A percentile compares a stretch with the other conserved stretches of the same genome.
phyloP scores from a whole-genome alignment of 2,113 vertebrate species.

The Pandion haliaetus region DNA sequence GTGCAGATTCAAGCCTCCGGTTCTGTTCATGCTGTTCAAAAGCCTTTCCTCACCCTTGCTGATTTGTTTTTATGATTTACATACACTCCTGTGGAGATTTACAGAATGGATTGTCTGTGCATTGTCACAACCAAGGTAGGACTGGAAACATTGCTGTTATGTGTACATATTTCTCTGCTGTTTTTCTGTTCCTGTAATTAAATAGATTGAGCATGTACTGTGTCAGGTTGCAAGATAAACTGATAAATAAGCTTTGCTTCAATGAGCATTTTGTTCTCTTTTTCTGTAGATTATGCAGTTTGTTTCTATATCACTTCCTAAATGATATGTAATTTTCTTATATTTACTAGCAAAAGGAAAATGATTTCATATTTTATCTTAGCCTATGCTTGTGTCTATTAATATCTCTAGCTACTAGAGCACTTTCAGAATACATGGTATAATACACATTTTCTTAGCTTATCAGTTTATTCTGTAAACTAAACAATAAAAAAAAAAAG shows the following conservation, averaged over 20 bases:
- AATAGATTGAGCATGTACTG: slow-evolving; percentile 59
- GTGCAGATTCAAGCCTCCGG: slow-evolving; percentile 76
- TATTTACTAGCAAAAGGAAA: slow-evolving; percentile 47
- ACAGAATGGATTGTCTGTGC: slow-evolving; percentile 95
- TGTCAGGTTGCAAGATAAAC: slow-evolving; percentile 65
- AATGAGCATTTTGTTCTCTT: slow-evolving; percentile 53
- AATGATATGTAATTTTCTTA: slow-evolving; percentile 50
- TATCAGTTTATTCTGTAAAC: slow-evolving; percentile 52
- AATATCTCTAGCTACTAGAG: slow-evolving; percentile 64
- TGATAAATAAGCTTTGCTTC: slow-evolving; percentile 64
- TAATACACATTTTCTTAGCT: slow-evolving; percentile 56
- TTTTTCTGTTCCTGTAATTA: slow-evolving; percentile 69
- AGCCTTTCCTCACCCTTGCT: slow-evolving; percentile 75
- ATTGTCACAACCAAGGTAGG: slow-evolving; percentile 99
- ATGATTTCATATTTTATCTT: slow-evolving; percentile 43
- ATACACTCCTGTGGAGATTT: slow-evolving; percentile 77
- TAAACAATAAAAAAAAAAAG: slow-evolving; percentile 28
- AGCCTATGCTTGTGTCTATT: slow-evolving; percentile 67
- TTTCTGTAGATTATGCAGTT: slow-evolving; percentile 41
- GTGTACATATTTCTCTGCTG: slow-evolving; percentile 65
- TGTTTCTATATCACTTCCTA: slow-evolving; percentile 64
- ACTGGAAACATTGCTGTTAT: slow-evolving; percentile 67
- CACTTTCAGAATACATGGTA: slow-evolving; percentile 51
- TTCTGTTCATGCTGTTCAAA: slow-evolving; percentile 69
- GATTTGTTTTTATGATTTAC: slow-evolving; percentile 82